These are phyloP conservation scores for Protosalanx chinensis DNA, from an alignment of 2,797 vertebrate genomes.

Conservation along the genomic window DNA sequence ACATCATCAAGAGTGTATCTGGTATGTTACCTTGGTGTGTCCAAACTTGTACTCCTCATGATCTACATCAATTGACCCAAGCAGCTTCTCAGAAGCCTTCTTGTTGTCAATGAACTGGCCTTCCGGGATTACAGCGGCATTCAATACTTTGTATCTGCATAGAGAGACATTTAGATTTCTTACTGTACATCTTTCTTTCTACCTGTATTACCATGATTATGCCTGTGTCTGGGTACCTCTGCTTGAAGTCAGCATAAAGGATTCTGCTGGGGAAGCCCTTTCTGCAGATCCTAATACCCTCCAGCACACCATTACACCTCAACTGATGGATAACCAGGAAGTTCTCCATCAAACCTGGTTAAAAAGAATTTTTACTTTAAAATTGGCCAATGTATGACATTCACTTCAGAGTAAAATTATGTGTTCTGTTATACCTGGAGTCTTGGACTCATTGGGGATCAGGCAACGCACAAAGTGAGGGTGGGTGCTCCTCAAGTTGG, in stretches of 20 bases:
- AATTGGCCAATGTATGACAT: no score
- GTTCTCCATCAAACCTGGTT: slow-evolving; percentile 64
- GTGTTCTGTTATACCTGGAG: slow-evolving; percentile 64
- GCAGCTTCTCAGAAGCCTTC: slow-evolving; percentile 10
- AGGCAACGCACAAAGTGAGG: slow-evolving; percentile 80
- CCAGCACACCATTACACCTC: slow-evolving; percentile 79
- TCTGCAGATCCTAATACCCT: slow-evolving; percentile 81
- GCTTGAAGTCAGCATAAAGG: slow-evolving; percentile 78
- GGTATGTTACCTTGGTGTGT: slow-evolving; percentile 18
- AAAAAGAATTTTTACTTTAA: not conserved
- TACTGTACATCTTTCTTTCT: no score
- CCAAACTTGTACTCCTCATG: slow-evolving; percentile 9
- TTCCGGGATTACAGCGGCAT: slow-evolving; percentile 1
- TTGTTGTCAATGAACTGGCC: slow-evolving; percentile 12
- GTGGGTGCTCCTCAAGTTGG: slow-evolving; percentile 72
- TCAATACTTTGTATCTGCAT: slow-evolving; percentile 7
- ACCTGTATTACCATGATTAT: no score
- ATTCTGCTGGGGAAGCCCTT: slow-evolving; percentile 82
- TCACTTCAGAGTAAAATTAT: no score
- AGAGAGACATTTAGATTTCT: not conserved
- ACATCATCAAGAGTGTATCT: no score
- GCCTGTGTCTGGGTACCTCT: slow-evolving; percentile 59
- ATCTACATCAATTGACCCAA: slow-evolving; percentile 3
- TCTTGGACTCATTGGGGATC: slow-evolving; percentile 80
- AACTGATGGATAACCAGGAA: slow-evolving; percentile 79